phyloP scores from a whole-genome alignment of 2,113 vertebrate species.

The Coryphaenoides rupestris region DNA sequence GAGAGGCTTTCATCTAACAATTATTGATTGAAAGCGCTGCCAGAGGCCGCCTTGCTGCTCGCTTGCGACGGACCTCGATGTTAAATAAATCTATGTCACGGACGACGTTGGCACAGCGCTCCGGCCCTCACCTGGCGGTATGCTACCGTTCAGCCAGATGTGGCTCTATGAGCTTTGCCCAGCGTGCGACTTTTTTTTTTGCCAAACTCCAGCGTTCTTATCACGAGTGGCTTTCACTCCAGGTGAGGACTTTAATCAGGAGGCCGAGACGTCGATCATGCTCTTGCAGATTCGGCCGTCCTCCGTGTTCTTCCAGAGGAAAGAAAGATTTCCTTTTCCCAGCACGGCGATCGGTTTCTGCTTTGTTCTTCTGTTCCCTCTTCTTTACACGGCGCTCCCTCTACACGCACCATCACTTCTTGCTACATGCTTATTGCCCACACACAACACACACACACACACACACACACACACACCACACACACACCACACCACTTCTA shows the following conservation, averaged over 20 bases:
- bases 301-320: slow-evolving; percentile 61
- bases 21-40: too few relatives aligned
- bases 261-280: slow-evolving; percentile 59
- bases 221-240: slow-evolving; percentile 49
- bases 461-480: too few relatives aligned
- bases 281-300: slow-evolving; percentile 73
- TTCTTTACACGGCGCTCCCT: neutral
- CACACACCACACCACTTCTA: too few relatives aligned
- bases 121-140: slow-evolving; percentile 20
- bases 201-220: neutral
- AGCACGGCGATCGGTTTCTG: slow-evolving; percentile 11
- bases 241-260: slow-evolving; percentile 69
- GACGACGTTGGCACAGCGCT: slow-evolving; percentile 14
- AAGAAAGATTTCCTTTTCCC: slow-evolving; percentile 64
- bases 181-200: too few relatives aligned
- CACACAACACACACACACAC: too few relatives aligned
- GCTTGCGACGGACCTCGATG: neutral
- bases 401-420: slow-evolving; percentile 20
- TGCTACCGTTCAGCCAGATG: too few relatives aligned
- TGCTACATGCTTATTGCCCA: slow-evolving; percentile 31
- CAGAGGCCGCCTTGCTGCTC: too few relatives aligned
- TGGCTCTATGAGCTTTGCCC: too few relatives aligned
- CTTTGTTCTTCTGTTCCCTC: neutral
- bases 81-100: neutral
- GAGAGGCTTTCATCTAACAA: too few relatives aligned